Base-by-base conservation (phyloP, 92 coral and sea anemone genomes). In the Epizoanthus rinbou region DNA sequence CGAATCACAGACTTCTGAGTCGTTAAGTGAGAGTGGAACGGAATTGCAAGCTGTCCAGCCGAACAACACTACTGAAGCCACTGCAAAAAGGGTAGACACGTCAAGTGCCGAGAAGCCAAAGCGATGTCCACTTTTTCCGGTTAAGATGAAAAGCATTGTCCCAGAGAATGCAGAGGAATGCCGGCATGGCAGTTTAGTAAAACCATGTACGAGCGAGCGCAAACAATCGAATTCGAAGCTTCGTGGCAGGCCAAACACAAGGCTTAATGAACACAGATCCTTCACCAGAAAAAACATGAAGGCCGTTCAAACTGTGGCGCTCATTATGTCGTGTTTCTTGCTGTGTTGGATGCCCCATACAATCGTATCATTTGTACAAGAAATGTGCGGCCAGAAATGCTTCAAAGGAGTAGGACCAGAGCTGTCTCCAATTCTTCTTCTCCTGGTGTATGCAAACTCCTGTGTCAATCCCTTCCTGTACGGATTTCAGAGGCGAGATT, bases 401-500 rank as follows among this genome's bases (percentile, higher is more conserved):
- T n/a, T 43, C 31, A 23, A 1, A 6, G 8, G 14, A 8, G 43
- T 11, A 1, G 70, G 70, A 2, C 25, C 1, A 5, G 82, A 78
- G 82, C 58, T 78, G 2, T 25, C 16, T 18, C 54, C 24, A 3
- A 17, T 62, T 31, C 25, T 78, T 6, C 59, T 78, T 0, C 9
- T 45, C 4, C 8, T 78, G 15, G 66, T 69, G 3, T 78, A 78
- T 18, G 71, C 52, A 5, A 78, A 63, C 58, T 62, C 71, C 2
- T 78, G 82, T 14, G 64, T 78, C 7, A 78, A 78, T 22, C 82
- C 82, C 0, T 62, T 78, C 13, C 82, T 78, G 15, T 78, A 78
- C 64, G 82, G 82, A 6, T 37, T 78, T 43, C 82, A 78, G 56
- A 78, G 82, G 52, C 58, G 82, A 60, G 82, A 78, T 63, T 78